Conservation (phyloP, 2,113 vertebrate genomes). For the Lagopus leucura region DNA sequence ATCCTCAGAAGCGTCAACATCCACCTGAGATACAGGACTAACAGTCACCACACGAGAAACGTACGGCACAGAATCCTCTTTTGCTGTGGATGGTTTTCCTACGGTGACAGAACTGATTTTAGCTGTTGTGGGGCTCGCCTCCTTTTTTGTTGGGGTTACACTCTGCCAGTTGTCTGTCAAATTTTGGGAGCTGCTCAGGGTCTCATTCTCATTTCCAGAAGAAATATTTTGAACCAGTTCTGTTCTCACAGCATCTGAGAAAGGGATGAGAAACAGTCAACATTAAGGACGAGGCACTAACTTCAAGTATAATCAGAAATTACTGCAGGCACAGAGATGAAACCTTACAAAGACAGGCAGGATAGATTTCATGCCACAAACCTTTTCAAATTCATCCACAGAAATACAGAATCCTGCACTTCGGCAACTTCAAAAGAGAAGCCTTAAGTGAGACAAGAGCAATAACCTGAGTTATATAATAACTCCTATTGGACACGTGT, state of each 20-base stretch:
- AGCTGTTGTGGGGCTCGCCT: background rate
- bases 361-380: background rate
- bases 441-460: background rate
- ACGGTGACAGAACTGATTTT: background rate
- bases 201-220: slow-evolving; percentile 40
- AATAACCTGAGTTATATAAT: background rate
- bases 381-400: background rate
- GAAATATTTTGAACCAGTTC: background rate
- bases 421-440: background rate
- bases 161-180: slow-evolving; percentile 13
- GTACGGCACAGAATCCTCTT: background rate
- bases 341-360: background rate
- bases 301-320: background rate
- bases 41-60: background rate
- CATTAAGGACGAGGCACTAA: background rate
- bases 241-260: accelerated
- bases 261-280: slow-evolving; percentile 12
- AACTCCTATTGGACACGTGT: background rate
- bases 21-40: slow-evolving; percentile 35
- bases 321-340: background rate
- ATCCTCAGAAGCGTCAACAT: slow-evolving; percentile 67
- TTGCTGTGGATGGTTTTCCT: background rate
- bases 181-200: background rate
- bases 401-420: background rate
- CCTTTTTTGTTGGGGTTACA: background rate